Evolutionary conservation across 2,113 vertebrate species (phyloP), one percentile per base, ranked within the genome.

Genomic region (Marcusenius ussheri): DNA sequence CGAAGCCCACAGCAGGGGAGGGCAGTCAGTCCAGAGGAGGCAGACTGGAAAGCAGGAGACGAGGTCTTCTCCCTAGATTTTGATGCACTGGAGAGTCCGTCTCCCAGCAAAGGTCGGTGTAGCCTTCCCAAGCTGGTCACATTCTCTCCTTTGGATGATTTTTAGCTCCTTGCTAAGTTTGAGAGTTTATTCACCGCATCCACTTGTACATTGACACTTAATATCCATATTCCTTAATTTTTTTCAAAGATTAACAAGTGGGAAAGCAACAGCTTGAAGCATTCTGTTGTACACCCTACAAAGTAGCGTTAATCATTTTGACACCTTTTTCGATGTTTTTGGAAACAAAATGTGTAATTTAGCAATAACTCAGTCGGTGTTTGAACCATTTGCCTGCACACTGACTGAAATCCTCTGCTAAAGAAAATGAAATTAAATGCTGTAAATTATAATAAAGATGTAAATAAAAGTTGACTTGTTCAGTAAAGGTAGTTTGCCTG

Each of bases 141-240:
- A 0, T 94, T 96, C 92, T 96, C 96, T 19, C 95, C 94, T 0
- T 89, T 95, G 21, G 95, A 96, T 90, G 93, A 96, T 53, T 90
- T 93, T 21, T 46, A 84, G 83, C 21, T 19, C 5, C 35, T 77
- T 77, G 31, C 19, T n/a, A 24, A 47, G 39, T 62, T 62, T 84
- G 2, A n/a, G 15, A 51, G 21, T 39, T 87, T 27, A 39, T 21
- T 15, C 35, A 11, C 9, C 27, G 10, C n/a, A 11, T 53, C 1
- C 49, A 77, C 58, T 66, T 56, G 5, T 56, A n/a, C 21, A 24
- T 70, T 70, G 66, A 31, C 27, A 11, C 66, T 74, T 74, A 2
- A 53, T 53, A 53, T 39, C 70, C 31, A n/a, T 66, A 10, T 3
- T 27, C 24, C 58, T 10, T 66, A 62, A n/a, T 1, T n/a, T n/a